Percentiles rank a stretch among this genome's conserved stretches.
Evolutionary conservation across 1,140 invertebrate species (phyloP).

Genomic region (Zaprionus africanus): DNA sequence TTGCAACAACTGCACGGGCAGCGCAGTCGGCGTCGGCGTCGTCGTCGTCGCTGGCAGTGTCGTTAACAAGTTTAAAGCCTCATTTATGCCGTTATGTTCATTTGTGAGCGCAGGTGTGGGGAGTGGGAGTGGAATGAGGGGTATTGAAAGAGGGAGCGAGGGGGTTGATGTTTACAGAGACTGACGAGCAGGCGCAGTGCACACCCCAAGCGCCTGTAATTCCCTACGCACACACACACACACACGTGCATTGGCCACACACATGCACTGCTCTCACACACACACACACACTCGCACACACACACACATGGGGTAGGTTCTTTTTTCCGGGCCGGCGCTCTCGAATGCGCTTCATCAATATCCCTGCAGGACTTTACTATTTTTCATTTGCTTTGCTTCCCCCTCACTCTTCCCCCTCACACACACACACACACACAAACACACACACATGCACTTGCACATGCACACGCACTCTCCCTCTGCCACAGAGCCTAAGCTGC

Average conservation of each 20-base stretch:
- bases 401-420: background rate
- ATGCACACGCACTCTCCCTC: constrained; percentile 14
- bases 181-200: constrained; percentile 59
- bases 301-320: constrained; percentile 26
- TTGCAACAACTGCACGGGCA: constrained; percentile 19
- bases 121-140: too few relatives aligned
- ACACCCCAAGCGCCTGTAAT: constrained; percentile 29
- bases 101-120: background rate
- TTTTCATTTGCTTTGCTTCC: constrained; percentile 59
- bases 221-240: constrained; percentile 43
- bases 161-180: constrained; percentile 33
- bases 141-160: too few relatives aligned
- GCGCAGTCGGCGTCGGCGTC: background rate
- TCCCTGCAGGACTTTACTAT: constrained; percentile 62
- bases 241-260: constrained; percentile 2
- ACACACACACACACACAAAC: too few relatives aligned
- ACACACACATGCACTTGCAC: constrained; percentile 12
- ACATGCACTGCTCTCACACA: constrained; percentile 9
- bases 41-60: constrained; percentile 8
- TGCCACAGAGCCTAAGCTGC: constrained; percentile 14
- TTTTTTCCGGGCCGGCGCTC: constrained; percentile 32
- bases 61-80: constrained; percentile 81
- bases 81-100: constrained; percentile 77
- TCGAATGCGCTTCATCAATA: constrained; percentile 83
- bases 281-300: background rate